phyloP scores from a whole-genome alignment of 2,797 vertebrate genomes.

The Eremophila alpestris region DNA sequence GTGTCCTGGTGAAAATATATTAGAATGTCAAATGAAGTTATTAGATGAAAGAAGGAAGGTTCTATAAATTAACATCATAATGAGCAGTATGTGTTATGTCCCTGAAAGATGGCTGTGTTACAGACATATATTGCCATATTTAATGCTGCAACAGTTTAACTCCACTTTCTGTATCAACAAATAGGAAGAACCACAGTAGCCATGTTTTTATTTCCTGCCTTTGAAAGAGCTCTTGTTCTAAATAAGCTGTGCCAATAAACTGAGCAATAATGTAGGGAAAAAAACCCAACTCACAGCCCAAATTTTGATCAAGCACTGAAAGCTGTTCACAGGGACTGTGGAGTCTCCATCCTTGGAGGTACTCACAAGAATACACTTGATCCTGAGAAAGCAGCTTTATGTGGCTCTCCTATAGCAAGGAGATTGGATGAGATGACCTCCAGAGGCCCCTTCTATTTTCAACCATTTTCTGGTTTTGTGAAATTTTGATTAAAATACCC shows the following conservation, averaged over 20 bases:
- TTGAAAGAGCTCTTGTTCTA: neutral
- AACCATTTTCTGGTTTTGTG: neutral
- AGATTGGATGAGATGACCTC: neutral
- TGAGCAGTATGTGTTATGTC: neutral
- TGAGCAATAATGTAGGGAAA: fast-evolving
- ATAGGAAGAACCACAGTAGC: neutral
- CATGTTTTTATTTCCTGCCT: neutral
- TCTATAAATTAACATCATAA: neutral
- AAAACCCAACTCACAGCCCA: neutral
- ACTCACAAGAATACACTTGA: neutral
- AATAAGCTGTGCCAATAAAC: neutral
- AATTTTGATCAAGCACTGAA: neutral
- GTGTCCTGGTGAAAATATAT: neutral
- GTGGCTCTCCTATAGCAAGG: neutral
- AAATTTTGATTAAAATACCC: neutral
- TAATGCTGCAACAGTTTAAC: neutral
- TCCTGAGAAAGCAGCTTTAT: neutral
- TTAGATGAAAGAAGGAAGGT: neutral
- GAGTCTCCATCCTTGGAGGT: neutral
- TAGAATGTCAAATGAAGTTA: neutral
- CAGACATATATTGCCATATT: neutral
- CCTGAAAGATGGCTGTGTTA: neutral
- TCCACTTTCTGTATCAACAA: neutral
- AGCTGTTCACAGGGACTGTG: too few relatives aligned
- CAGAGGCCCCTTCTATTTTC: neutral